A percentile compares a stretch with the other conserved stretches of the same genome.
These are phyloP conservation scores for Agapostemon virescens DNA, from an alignment of 2,888 invertebrate species.

Conservation along the genomic window DNA sequence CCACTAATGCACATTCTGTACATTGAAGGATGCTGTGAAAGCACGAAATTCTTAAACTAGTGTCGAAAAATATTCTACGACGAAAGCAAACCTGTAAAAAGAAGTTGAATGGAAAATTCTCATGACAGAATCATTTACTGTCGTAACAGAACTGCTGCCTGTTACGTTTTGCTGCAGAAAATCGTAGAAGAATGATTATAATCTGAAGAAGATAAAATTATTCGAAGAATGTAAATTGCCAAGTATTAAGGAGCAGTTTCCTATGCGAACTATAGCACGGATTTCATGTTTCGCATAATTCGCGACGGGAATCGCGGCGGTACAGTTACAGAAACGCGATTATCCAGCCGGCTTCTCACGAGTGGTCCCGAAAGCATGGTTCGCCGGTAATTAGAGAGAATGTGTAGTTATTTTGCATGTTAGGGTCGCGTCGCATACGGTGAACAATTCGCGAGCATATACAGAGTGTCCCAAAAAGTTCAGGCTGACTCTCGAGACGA, in stretches of 20 bases:
- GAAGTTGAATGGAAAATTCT: not conserved
- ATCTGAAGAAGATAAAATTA: not conserved
- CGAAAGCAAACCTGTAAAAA: not conserved
- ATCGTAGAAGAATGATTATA: not conserved
- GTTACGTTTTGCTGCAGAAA: not conserved
- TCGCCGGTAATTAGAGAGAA: slow-evolving; percentile 39
- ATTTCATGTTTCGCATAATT: not conserved
- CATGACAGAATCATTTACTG: not conserved
- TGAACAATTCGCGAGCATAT: not conserved
- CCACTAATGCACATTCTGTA: no score
- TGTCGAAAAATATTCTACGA: not conserved
- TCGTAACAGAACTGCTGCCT: no score
- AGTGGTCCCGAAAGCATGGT: slow-evolving; percentile 20
- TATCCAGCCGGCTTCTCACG: slow-evolving; percentile 16
- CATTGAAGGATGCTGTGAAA: not conserved
- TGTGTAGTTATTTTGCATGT: slow-evolving; percentile 14
- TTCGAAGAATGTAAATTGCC: not conserved
- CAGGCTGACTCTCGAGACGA: no score
- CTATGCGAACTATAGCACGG: not conserved
- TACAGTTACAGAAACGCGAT: slow-evolving; percentile 1
- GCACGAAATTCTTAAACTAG: not conserved
- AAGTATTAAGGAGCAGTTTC: not conserved
- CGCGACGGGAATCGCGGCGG: not conserved
- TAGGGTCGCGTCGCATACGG: not conserved
- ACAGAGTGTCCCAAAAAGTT: no score